A percentile compares a stretch with the other conserved stretches of the same genome.
These are phyloP conservation scores for Mobula birostris DNA, from an alignment of 2,113 vertebrate species.

Conservation along the genomic window DNA sequence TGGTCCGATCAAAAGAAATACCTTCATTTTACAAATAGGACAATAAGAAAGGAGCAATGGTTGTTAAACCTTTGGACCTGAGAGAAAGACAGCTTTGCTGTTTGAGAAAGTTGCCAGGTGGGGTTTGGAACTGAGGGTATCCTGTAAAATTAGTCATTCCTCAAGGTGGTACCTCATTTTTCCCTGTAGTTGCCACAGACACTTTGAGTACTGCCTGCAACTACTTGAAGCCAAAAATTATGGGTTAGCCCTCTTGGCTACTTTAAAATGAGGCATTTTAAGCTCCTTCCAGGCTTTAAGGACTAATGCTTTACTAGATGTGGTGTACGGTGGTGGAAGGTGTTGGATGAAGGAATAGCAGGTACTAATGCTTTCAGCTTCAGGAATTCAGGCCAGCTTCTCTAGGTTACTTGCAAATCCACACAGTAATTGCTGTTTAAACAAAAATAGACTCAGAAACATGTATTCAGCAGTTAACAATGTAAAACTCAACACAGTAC, in stretches of 20 bases:
- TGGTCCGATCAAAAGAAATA: neutral
- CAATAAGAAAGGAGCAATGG: neutral
- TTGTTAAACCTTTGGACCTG: neutral
- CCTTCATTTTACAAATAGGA: neutral
- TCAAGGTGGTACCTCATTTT: neutral
- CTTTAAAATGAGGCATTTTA: neutral
- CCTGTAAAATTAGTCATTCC: neutral
- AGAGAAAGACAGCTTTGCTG: neutral
- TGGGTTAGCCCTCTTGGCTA: neutral
- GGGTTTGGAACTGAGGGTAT: neutral
- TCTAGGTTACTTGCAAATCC: neutral
- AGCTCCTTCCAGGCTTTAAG: neutral
- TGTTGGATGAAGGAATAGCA: too few species aligned
- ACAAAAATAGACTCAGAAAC: neutral
- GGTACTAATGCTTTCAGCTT: neutral
- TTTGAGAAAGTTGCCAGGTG: neutral
- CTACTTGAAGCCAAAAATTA: neutral
- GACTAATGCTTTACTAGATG: neutral
- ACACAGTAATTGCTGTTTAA: neutral
- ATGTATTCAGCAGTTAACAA: neutral
- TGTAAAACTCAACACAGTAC: neutral
- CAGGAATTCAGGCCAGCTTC: neutral
- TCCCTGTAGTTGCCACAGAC: neutral
- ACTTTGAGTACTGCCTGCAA: neutral
- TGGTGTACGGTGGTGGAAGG: too few species aligned